Percentiles rank a stretch among this genome's conserved stretches.
Conservation (phyloP, 30 jellyfish, hydroid and myxozoan genomes). For the Haliclystus octoradiatus region DNA sequence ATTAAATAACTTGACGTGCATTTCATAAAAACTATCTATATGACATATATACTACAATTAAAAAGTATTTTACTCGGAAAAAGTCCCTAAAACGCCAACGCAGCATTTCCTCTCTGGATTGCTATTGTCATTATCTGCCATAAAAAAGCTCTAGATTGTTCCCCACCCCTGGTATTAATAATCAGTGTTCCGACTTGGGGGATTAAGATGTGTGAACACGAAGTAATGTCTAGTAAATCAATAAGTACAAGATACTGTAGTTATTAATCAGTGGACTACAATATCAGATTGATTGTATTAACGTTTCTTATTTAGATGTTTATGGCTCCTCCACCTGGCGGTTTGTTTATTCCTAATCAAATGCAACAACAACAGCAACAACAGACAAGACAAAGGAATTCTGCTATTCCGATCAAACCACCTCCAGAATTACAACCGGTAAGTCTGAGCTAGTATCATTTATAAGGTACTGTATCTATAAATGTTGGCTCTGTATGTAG, state of each 20-base stretch:
- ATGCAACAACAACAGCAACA: slow-evolving; percentile 27
- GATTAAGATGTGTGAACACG: neutral
- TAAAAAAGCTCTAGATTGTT: too few species aligned
- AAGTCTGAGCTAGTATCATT: neutral
- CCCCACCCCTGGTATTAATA: too few species aligned
- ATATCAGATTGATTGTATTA: neutral
- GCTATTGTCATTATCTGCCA: too few species aligned
- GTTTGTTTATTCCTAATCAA: slow-evolving; percentile 48
- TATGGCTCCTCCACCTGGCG: slow-evolving; percentile 39
- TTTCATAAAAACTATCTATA: too few species aligned
- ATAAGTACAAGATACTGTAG: too few species aligned
- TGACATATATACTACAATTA: too few species aligned
- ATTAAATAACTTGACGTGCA: too few species aligned
- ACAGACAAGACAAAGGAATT: slow-evolving; percentile 30
- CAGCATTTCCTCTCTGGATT: too few species aligned
- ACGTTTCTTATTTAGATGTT: slow-evolving; percentile 8
- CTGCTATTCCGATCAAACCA: slow-evolving; percentile 86
- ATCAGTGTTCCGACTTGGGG: neutral
- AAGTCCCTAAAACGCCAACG: too few species aligned
- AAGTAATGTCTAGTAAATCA: too few species aligned
- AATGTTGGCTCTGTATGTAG: neutral
- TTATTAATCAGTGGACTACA: too few species aligned
- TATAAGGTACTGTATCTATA: neutral
- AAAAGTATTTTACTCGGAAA: too few species aligned
- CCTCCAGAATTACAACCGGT: slow-evolving; percentile 47